Evolutionary conservation across 2,888 invertebrate genomes (phyloP).

Genomic region (Limnephilus marmoratus): DNA sequence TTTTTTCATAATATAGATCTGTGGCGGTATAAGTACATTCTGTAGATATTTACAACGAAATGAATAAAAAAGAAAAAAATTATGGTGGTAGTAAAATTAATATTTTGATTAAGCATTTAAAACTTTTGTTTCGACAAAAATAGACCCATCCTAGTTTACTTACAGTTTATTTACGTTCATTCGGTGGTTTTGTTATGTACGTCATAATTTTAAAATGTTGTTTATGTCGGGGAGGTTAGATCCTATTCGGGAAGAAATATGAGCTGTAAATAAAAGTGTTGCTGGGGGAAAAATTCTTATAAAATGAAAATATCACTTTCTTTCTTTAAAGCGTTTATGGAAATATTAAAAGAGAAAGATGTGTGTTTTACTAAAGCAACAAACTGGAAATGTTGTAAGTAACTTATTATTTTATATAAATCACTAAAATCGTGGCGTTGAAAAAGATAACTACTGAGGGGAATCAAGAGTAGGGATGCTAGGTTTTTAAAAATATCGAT

Average conservation of each 20-base stretch:
- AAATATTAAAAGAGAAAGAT: background rate
- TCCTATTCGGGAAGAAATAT: slow-evolving; percentile 3
- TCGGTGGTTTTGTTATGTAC: slow-evolving; percentile 13
- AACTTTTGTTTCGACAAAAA: background rate
- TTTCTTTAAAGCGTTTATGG: slow-evolving; percentile 8
- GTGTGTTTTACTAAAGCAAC: background rate
- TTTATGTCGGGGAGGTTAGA: background rate
- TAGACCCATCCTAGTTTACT: background rate
- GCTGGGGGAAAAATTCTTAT: background rate
- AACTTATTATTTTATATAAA: too few relatives aligned
- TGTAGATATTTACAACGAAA: background rate
- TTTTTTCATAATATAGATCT: background rate
- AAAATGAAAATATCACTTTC: slow-evolving; percentile 26
- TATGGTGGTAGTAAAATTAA: background rate
- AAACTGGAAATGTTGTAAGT: background rate
- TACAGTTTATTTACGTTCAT: slow-evolving; percentile 3
- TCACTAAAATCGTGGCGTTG: too few relatives aligned
- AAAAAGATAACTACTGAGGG: too few relatives aligned
- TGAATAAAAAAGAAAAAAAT: background rate
- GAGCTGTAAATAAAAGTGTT: slow-evolving; percentile 10
- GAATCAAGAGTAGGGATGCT: too few relatives aligned
- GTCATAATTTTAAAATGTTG: slow-evolving; percentile 33
- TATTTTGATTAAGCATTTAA: background rate
- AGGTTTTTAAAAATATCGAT: too few relatives aligned
- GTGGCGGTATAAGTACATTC: background rate